Evolutionary conservation across 2,113 vertebrate genomes (phyloP).

Genomic region (Clupea harengus): DNA sequence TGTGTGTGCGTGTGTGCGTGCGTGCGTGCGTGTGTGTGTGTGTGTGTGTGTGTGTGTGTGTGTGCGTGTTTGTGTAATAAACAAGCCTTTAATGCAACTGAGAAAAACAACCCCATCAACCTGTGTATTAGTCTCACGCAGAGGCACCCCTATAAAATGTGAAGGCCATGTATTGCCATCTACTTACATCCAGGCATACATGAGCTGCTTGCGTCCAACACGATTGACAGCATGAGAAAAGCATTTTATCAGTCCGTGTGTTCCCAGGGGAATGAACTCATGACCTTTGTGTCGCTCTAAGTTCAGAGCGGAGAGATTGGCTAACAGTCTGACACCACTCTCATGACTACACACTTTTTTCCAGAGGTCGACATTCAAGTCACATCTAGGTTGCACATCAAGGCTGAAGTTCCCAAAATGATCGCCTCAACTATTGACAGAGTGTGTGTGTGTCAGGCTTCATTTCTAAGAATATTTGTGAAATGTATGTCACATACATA

Average conservation of each 20-base stretch:
- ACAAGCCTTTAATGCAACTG: neutral
- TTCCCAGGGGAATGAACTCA: neutral
- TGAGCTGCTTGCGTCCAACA: neutral
- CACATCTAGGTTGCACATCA: neutral
- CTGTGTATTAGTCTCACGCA: too few relatives aligned
- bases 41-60: slow-evolving; percentile 4
- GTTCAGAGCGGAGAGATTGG: neutral
- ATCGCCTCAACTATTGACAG: too few relatives aligned
- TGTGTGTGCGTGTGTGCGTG: neutral
- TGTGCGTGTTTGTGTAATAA: neutral
- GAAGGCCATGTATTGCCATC: too few relatives aligned
- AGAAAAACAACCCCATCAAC: neutral
- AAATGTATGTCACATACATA: too few relatives aligned
- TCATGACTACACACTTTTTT: neutral
- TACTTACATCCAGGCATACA: too few relatives aligned
- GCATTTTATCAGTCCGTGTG: neutral
- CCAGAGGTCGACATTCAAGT: neutral
- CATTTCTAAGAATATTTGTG: too few relatives aligned
- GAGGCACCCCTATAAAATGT: too few relatives aligned
- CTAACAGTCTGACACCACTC: neutral
- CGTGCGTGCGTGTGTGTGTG: neutral
- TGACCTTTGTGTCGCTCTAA: neutral
- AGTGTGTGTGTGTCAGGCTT: too few relatives aligned
- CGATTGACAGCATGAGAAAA: neutral
- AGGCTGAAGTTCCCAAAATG: neutral